Evolutionary conservation across 1,140 invertebrate genomes (phyloP).

Genomic region (Dendrolimus kikuchii): DNA sequence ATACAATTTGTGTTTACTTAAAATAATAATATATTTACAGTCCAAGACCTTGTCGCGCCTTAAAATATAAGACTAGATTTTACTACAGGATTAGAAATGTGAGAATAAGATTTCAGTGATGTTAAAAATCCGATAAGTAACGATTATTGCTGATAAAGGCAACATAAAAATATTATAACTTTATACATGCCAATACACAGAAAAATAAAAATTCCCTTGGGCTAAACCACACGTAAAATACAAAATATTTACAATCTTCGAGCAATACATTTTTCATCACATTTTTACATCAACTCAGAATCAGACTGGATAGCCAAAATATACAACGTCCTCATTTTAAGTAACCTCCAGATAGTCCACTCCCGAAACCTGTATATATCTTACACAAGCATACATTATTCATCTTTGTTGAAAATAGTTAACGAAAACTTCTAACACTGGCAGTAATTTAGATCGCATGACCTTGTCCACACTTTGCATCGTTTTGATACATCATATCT

Average conservation of each 20-base stretch:
- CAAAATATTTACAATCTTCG: conserved; percentile 29
- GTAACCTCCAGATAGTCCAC: too few species aligned
- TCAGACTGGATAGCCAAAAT: not conserved
- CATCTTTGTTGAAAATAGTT: too few species aligned
- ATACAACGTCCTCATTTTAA: too few species aligned
- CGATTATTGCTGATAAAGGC: conserved; percentile 19
- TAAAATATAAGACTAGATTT: conserved; percentile 69
- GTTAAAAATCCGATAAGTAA: conserved; percentile 25
- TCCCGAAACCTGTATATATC: too few species aligned
- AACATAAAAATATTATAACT: conserved; percentile 39
- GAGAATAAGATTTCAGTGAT: conserved; percentile 45
- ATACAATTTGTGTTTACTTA: conserved; percentile 45
- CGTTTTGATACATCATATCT: too few species aligned
- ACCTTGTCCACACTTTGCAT: not conserved
- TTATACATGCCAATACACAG: conserved; percentile 18
- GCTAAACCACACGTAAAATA: conserved; percentile 7
- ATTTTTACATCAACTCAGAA: conserved; percentile 9
- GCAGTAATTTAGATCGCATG: not conserved
- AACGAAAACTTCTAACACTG: too few species aligned
- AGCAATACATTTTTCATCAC: conserved; percentile 20
- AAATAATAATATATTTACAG: conserved; percentile 57
- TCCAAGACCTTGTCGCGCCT: conserved; percentile 53
- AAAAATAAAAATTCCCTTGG: conserved; percentile 6
- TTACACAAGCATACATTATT: too few species aligned
- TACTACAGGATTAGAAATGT: conserved; percentile 58